Evolutionary conservation across 2,888 invertebrate species (phyloP).

Genomic region (Cheilosia vulpina): DNA sequence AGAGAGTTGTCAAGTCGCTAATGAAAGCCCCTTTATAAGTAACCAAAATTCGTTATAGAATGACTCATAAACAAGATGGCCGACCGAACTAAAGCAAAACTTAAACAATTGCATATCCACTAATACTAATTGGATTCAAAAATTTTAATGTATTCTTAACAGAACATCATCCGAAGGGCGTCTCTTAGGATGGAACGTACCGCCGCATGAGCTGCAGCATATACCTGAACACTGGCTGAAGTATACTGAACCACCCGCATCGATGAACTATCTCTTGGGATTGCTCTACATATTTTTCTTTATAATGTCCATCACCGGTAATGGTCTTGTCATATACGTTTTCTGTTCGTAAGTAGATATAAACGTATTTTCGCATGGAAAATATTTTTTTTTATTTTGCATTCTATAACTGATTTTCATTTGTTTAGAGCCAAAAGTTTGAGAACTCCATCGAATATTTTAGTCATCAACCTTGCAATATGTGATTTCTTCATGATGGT

Average conservation of each 20-base stretch:
- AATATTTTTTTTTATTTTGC: neutral
- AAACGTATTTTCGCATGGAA: neutral
- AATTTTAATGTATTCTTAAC: neutral
- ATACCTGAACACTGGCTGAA: constrained; percentile 93
- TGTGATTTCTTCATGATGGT: constrained; percentile 95
- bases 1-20: too few species aligned
- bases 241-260: constrained; percentile 91
- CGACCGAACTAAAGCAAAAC: too few species aligned
- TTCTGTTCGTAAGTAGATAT: constrained; percentile 84
- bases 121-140: neutral
- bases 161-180: constrained; percentile 81
- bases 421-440: constrained; percentile 81
- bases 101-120: too few species aligned
- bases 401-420: too few species aligned
- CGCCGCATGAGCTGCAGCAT: constrained; percentile 89
- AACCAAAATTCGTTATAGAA: too few species aligned
- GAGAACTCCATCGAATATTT: constrained; percentile 89
- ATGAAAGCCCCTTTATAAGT: too few species aligned
- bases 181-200: constrained; percentile 90
- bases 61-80: too few species aligned
- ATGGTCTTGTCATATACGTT: constrained; percentile 93
- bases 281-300: constrained; percentile 91
- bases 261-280: constrained; percentile 91
- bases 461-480: constrained; percentile 92
- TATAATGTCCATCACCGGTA: constrained; percentile 89